These are phyloP conservation scores for Fulica atra DNA, from an alignment of 2,113 vertebrate species.

Conservation along the genomic window DNA sequence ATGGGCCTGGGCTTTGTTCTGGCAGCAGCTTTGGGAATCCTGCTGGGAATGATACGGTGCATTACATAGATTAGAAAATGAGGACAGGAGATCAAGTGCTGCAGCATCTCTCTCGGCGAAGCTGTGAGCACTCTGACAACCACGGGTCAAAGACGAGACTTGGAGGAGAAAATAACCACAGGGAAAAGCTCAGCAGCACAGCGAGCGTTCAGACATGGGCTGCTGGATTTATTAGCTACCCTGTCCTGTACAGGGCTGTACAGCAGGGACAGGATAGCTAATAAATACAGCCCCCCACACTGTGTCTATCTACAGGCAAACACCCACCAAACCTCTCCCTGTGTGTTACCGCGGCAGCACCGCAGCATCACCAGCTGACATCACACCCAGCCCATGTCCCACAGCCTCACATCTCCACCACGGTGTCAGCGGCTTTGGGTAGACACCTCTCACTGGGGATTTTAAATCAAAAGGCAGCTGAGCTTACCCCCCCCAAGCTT, in stretches of 20 bases:
- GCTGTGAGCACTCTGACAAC: neutral
- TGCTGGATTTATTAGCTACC: neutral
- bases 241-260: no score
- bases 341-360: neutral
- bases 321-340: accelerated
- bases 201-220: neutral
- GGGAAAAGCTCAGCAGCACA: neutral
- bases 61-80: neutral
- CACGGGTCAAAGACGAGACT: neutral
- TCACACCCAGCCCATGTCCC: no score
- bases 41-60: neutral
- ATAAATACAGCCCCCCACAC: no score
- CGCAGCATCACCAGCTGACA: no score
- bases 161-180: neutral
- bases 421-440: accelerated
- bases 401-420: neutral
- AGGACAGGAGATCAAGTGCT: neutral
- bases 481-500: no score
- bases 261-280: no score
- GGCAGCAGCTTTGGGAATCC: neutral
- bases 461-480: neutral
- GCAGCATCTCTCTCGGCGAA: neutral
- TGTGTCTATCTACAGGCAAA: neutral
- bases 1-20: neutral
- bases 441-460: no score